Conservation (phyloP, 1,140 invertebrate species). For the Drosophila insularis region DNA sequence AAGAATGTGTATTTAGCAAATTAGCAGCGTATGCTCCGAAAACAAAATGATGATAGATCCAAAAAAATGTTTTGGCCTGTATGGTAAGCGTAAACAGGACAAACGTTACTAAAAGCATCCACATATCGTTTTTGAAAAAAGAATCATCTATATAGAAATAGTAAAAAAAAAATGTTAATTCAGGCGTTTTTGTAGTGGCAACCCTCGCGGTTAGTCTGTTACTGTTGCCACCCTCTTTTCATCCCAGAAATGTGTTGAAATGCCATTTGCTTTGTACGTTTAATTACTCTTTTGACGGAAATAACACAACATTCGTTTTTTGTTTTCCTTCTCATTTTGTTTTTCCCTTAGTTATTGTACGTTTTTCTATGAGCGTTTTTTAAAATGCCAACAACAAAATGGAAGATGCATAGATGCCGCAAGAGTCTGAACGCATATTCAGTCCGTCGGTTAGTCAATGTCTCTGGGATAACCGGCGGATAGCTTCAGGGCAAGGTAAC, state of each 20-base stretch:
- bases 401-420: constrained; percentile 46
- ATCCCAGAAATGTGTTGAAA: constrained; percentile 53
- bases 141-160: too few species aligned
- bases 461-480: not conserved
- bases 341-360: not conserved
- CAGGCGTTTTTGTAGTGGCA: not conserved
- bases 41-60: too few species aligned
- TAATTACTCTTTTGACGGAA: constrained; percentile 80
- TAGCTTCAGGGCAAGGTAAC: not conserved
- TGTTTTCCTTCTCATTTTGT: constrained; percentile 4
- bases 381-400: constrained; percentile 41
- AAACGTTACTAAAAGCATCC: too few species aligned
- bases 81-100: too few species aligned
- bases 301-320: constrained; percentile 75
- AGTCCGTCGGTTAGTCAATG: not conserved
- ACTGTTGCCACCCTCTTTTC: constrained; percentile 6
- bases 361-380: not conserved
- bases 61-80: too few species aligned
- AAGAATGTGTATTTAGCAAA: too few species aligned
- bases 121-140: too few species aligned
- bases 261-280: constrained; percentile 73
- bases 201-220: constrained; percentile 38
- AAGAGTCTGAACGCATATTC: not conserved
- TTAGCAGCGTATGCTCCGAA: too few species aligned
- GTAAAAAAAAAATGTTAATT: too few species aligned